Conservation (phyloP, 2,797 vertebrate genomes). For the Myotis vivesi region DNA sequence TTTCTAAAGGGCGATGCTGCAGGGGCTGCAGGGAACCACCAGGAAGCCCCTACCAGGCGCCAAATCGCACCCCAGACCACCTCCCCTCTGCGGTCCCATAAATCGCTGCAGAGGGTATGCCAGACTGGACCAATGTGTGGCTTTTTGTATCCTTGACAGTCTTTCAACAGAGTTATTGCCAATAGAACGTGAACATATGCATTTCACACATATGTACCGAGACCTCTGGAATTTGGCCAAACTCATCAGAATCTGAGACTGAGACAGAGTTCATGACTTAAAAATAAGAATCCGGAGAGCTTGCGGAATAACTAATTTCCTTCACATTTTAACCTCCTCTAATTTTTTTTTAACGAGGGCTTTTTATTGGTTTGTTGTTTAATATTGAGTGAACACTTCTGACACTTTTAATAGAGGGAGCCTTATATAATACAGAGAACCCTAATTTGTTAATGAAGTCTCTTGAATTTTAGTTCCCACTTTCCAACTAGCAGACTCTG, state of each 20-base stretch:
- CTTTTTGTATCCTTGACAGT: not conserved
- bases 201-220: slow-evolving; percentile 59
- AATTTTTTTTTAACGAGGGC: not conserved
- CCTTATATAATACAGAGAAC: not conserved
- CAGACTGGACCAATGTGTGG: not conserved
- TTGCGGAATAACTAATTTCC: not conserved
- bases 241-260: slow-evolving; percentile 50
- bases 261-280: slow-evolving; percentile 41
- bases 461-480: not conserved
- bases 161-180: slow-evolving; percentile 59
- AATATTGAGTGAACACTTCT: not conserved
- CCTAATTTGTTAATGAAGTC: not conserved
- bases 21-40: not conserved
- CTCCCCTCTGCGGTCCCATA: not conserved
- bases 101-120: not conserved
- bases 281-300: slow-evolving; percentile 32
- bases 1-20: not conserved
- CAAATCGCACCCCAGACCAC: not conserved
- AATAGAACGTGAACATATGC: slow-evolving; percentile 42
- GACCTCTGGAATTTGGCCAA: slow-evolving; percentile 53
- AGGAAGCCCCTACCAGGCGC: not conserved
- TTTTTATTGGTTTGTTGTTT: slow-evolving; percentile 44
- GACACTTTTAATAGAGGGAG: not conserved
- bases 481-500: not conserved
- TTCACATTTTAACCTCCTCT: not conserved